phyloP scores from a whole-genome alignment of 2,888 invertebrate species.

The Dorcus parallelipipedus region DNA sequence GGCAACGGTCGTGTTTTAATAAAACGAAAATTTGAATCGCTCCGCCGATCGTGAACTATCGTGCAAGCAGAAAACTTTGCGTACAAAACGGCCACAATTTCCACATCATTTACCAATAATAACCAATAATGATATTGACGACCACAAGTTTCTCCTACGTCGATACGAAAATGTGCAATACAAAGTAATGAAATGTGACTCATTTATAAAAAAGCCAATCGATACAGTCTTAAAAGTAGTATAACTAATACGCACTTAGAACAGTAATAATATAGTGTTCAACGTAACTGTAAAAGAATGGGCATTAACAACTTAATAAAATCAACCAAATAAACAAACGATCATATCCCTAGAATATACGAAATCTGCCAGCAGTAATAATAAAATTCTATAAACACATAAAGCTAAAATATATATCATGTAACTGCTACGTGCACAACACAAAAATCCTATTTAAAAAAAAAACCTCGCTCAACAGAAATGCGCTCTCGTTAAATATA shows the following conservation, averaged over 20 bases:
- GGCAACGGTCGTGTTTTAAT: not conserved
- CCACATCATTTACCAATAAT: slow-evolving; percentile 15
- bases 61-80: slow-evolving; percentile 22
- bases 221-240: slow-evolving; percentile 30
- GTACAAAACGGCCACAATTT: slow-evolving; percentile 16
- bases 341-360: slow-evolving; percentile 26
- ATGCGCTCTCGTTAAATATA: no score
- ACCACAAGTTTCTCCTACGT: slow-evolving; percentile 26
- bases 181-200: slow-evolving; percentile 8
- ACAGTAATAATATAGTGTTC: slow-evolving; percentile 17
- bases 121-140: slow-evolving; percentile 22
- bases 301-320: slow-evolving; percentile 19
- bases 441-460: slow-evolving; percentile 18
- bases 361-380: slow-evolving; percentile 37
- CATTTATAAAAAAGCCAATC: slow-evolving; percentile 16
- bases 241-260: slow-evolving; percentile 10
- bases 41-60: not conserved
- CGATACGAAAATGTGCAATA: slow-evolving; percentile 11
- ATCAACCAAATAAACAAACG: slow-evolving; percentile 25
- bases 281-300: slow-evolving; percentile 14
- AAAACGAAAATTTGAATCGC: not conserved
- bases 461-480: no score
- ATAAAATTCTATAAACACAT: slow-evolving; percentile 21
- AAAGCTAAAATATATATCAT: slow-evolving; percentile 25
- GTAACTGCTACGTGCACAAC: slow-evolving; percentile 23